phyloP scores from a whole-genome alignment of 2,113 vertebrate species.

The Cryptomyrus ogoouensis region DNA sequence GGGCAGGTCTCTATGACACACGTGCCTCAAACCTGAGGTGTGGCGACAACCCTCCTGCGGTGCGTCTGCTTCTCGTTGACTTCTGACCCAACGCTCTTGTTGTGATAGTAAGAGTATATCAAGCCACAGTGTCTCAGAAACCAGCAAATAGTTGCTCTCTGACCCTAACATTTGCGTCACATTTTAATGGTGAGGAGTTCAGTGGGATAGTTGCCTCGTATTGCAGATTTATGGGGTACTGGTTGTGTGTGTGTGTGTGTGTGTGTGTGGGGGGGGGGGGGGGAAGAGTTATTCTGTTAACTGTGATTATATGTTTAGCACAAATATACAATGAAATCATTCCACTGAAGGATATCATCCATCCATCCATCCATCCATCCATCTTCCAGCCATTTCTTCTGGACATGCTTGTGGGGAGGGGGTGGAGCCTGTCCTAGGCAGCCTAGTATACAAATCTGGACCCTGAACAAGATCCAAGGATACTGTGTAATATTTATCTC shows the following conservation, averaged over 20 bases:
- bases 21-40: neutral
- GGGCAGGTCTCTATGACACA: neutral
- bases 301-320: conserved; percentile 33
- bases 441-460: neutral
- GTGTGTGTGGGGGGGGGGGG: neutral
- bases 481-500: conserved; percentile 14
- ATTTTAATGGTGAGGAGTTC: conserved; percentile 31
- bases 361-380: neutral
- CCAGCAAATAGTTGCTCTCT: conserved; percentile 36
- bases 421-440: neutral
- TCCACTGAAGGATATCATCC: neutral
- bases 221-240: conserved; percentile 13
- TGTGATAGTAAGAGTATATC: conserved; percentile 24
- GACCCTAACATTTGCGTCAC: conserved; percentile 29
- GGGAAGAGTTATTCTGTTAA: conserved; percentile 28
- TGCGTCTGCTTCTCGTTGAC: conserved; percentile 17
- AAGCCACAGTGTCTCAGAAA: conserved; percentile 5
- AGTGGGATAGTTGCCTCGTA: conserved; percentile 28
- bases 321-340: conserved; percentile 24
- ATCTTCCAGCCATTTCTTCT: neutral
- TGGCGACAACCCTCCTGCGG: neutral
- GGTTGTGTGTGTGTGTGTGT: neutral
- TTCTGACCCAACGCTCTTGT: conserved; percentile 22
- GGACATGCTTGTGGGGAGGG: neutral
- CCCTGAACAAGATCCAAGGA: neutral